Base-by-base conservation (phyloP, 2,888 invertebrate species). In the Pogonocherus hispidulus region DNA sequence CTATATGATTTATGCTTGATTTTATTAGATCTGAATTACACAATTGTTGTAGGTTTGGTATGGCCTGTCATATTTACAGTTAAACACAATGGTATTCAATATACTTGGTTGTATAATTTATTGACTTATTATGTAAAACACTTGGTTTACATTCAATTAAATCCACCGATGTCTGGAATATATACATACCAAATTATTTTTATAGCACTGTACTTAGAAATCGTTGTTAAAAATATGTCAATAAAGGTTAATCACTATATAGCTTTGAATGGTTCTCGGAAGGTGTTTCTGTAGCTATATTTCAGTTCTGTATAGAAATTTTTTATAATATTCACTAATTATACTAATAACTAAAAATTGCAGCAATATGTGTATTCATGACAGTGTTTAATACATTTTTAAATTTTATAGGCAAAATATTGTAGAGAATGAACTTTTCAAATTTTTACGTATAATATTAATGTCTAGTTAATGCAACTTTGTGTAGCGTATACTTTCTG, bases 61-160 rank as follows among this genome's bases (percentile, higher is more conserved):
- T 27, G 64, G 69, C 70, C 63, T 73, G 72, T 76, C 74, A 73
- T 72, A 73, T 74, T 68, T 64, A 73, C 72, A 69, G 72, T 66
- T 71, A 69, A 74, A 69, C 68, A 73, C 62, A 71, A 74, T 72
- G 67, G 71, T 72, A 74, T 73, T 67, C 67, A 74, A 71, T 70
- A 74, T 62, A 71, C 69, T 76, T 71, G 59, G 69, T 66, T 69
- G 60, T 72, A 72, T 74, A 72, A 74, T 74, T 74, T 72, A 74
- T 71, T 56, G 57, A 62, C 27, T 47, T 67, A 69, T 73, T 73
- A 71, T 70, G 71, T 71, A 70, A 70, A 74, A 63, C 62, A 63
- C 63, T 66, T 44, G 52, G 47, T 59, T 69, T 60, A 67, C 51
- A 62, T 65, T 62, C 66, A 70, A 69, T 65, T 65, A 69, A 57